Percentiles rank a stretch among this genome's conserved stretches.
These are phyloP conservation scores for Drosophila niveifrons DNA, from an alignment of 2,888 invertebrate species.

Conservation along the genomic window DNA sequence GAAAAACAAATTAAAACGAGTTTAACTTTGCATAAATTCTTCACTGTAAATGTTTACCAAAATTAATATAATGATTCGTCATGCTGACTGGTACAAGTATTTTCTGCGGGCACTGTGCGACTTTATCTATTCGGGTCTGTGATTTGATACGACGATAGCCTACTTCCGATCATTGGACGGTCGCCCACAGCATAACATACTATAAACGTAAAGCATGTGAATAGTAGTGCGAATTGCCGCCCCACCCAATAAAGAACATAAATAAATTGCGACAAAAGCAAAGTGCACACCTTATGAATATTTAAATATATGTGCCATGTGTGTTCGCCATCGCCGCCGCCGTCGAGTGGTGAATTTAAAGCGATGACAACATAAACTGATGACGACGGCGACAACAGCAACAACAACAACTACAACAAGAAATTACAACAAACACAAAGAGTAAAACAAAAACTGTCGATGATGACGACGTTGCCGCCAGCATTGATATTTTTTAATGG, in stretches of 20 bases:
- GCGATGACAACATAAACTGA: slow-evolving; percentile 80
- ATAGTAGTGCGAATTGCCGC: slow-evolving; percentile 47
- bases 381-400: slow-evolving; percentile 66
- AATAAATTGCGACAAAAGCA: slow-evolving; percentile 73
- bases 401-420: slow-evolving; percentile 20
- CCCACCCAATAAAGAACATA: slow-evolving; percentile 68
- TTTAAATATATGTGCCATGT: slow-evolving; percentile 60
- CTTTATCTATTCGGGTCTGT: not conserved
- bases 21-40: not conserved
- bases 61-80: slow-evolving; percentile 2
- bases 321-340: too few species aligned
- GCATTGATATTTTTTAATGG: slow-evolving; percentile 78
- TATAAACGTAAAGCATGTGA: slow-evolving; percentile 38
- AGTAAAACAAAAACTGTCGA: slow-evolving; percentile 36
- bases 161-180: slow-evolving; percentile 4
- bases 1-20: not conserved
- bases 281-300: slow-evolving; percentile 81
- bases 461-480: slow-evolving; percentile 62
- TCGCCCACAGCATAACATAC: slow-evolving; percentile 43
- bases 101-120: not conserved
- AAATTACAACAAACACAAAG: slow-evolving; percentile 19
- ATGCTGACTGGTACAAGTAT: not conserved
- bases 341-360: slow-evolving; percentile 70
- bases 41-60: not conserved
- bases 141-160: slow-evolving; percentile 34